phyloP scores from a whole-genome alignment of 2,797 vertebrate genomes.

The Crypturellus tataupa region DNA sequence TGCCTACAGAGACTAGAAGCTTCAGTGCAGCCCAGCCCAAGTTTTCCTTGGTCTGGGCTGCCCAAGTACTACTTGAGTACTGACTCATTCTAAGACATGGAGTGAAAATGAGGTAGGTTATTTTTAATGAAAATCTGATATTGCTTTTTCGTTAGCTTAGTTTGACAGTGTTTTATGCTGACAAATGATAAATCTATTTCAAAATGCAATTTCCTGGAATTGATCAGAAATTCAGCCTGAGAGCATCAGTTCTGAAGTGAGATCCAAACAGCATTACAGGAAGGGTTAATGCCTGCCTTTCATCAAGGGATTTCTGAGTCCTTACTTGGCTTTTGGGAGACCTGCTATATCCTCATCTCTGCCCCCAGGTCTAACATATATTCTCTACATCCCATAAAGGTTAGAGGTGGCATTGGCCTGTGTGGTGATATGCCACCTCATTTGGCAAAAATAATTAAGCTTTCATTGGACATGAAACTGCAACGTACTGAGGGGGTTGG shows the following conservation, averaged over 20 bases:
- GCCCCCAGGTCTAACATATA: not conserved
- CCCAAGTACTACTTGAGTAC: too few relatives aligned
- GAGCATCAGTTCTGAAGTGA: not conserved
- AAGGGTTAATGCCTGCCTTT: not conserved
- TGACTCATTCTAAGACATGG: conserved; percentile 16
- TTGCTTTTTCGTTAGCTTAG: conserved; percentile 11
- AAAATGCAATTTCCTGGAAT: not conserved
- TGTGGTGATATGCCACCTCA: not conserved
- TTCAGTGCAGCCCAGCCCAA: not conserved
- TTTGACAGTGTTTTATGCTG: not conserved
- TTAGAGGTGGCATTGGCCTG: not conserved
- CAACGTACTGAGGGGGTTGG: not conserved
- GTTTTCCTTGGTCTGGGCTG: too few relatives aligned
- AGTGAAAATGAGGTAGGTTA: conserved; percentile 13
- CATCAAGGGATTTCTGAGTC: not conserved
- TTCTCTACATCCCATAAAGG: not conserved
- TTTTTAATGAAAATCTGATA: conserved; percentile 45
- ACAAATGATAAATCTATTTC: not conserved
- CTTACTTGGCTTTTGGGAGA: not conserved
- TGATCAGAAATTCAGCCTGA: not conserved
- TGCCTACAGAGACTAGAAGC: conserved; percentile 17
- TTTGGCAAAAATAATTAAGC: conserved; percentile 35
- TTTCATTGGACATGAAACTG: not conserved
- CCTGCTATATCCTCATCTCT: not conserved
- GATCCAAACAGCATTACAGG: not conserved